These are phyloP conservation scores for Catharus bicknelli DNA, from an alignment of 2,113 vertebrate species.

Conservation along the genomic window DNA sequence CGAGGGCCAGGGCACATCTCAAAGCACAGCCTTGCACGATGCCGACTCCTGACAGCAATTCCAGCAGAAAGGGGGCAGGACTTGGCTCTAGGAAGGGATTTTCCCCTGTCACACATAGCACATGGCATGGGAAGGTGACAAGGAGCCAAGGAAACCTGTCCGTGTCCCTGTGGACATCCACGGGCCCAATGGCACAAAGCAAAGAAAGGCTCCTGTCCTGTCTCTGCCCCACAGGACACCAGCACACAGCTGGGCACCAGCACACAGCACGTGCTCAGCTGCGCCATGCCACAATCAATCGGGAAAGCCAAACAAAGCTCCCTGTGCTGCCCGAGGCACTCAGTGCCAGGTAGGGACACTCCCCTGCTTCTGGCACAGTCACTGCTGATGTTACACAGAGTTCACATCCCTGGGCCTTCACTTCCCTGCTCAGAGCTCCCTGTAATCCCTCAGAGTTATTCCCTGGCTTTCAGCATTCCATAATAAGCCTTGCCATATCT, in stretches of 20 bases:
- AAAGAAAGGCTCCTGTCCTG: neutral
- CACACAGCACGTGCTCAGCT: rapidly evolving
- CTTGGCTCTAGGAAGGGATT: neutral
- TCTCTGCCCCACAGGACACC: too few species aligned
- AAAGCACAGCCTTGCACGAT: neutral
- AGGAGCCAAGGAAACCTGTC: neutral
- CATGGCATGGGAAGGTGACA: rapidly evolving
- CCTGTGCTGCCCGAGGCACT: neutral
- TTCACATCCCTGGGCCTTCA: neutral
- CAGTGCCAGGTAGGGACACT: neutral
- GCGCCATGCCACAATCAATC: rapidly evolving
- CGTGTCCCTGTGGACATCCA: rapidly evolving
- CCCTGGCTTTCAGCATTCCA: neutral
- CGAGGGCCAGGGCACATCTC: neutral
- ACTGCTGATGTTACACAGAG: neutral
- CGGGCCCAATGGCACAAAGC: rapidly evolving
- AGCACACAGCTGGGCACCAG: neutral
- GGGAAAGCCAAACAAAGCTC: neutral
- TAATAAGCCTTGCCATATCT: neutral
- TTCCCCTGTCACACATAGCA: neutral
- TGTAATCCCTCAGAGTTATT: neutral
- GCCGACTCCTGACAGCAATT: neutral
- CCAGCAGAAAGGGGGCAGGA: neutral
- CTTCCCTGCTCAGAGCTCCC: neutral
- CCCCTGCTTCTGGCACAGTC: neutral